Conservation (phyloP, 1,140 invertebrate genomes). For the Atta colombica region DNA sequence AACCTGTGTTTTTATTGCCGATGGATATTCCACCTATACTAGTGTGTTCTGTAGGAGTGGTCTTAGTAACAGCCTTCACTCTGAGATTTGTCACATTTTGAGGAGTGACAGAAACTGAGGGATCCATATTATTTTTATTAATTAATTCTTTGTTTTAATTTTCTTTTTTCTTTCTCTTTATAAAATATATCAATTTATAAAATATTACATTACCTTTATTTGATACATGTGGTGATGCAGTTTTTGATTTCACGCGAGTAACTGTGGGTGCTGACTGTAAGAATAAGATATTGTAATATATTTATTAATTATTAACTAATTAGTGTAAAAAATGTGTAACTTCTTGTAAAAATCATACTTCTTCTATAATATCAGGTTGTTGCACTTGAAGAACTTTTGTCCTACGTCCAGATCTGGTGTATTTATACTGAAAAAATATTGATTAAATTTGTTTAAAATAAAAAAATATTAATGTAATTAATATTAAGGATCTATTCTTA, state of each 20-base stretch:
- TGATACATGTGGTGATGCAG: slow-evolving; percentile 71
- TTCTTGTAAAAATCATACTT: slow-evolving; percentile 69
- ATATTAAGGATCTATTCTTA: neutral
- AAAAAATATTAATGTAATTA: slow-evolving; percentile 28
- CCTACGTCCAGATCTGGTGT: slow-evolving; percentile 72
- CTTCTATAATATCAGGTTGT: slow-evolving; percentile 82
- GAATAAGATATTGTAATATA: neutral
- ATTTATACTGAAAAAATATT: slow-evolving; percentile 73
- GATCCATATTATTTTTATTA: slow-evolving; percentile 35
- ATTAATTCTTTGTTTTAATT: slow-evolving; percentile 13
- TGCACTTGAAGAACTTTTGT: slow-evolving; percentile 75
- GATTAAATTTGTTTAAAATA: neutral
- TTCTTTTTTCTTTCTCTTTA: neutral
- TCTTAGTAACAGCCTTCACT: slow-evolving; percentile 82
- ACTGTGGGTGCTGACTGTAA: slow-evolving; percentile 34
- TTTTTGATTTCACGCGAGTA: slow-evolving; percentile 64
- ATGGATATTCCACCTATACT: slow-evolving; percentile 90
- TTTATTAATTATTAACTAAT: neutral
- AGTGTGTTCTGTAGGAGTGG: slow-evolving; percentile 88
- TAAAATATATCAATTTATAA: slow-evolving; percentile 36
- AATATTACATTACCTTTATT: slow-evolving; percentile 69
- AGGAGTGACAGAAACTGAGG: slow-evolving; percentile 72
- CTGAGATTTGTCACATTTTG: slow-evolving; percentile 78
- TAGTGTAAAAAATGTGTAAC: neutral
- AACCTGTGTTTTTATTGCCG: slow-evolving; percentile 86